A percentile compares a stretch with the other conserved stretches of the same genome.
Evolutionary conservation across 1,140 invertebrate species (phyloP).

Genomic region (Sminthurinus signatus): DNA sequence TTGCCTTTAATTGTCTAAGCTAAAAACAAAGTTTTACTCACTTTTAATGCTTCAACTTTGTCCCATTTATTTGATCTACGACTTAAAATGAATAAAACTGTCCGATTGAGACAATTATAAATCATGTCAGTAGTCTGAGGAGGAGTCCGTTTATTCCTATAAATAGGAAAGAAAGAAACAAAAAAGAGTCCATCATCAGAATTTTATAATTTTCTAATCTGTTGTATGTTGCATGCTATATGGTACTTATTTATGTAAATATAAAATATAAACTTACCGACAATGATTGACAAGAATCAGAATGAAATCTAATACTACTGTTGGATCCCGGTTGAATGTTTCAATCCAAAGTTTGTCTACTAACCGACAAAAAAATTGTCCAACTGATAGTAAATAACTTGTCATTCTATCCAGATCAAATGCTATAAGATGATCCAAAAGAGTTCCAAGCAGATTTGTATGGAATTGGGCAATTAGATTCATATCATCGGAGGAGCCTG

Average conservation of each 20-base stretch:
- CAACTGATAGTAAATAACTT: conserved; percentile 67
- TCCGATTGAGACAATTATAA: conserved; percentile 89
- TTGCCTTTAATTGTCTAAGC: no score
- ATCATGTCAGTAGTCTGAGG: conserved; percentile 61
- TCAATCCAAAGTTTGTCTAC: conserved; percentile 97
- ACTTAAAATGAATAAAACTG: conserved; percentile 86
- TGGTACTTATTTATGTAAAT: no score
- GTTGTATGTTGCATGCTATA: no score
- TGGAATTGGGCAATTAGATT: conserved; percentile 56
- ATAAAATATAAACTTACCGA: conserved; percentile 29
- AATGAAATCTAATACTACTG: conserved; percentile 93
- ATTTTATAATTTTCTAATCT: no score
- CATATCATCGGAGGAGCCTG: conserved; percentile 20
- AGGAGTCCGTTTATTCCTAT: conserved; percentile 45
- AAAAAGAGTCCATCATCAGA: neutral
- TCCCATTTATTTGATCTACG: conserved; percentile 77
- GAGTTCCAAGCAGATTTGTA: conserved; percentile 80
- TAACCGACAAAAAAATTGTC: conserved; percentile 57
- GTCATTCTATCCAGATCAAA: conserved; percentile 84
- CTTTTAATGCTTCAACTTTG: conserved; percentile 71
- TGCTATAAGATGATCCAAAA: conserved; percentile 90
- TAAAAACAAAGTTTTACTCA: no score
- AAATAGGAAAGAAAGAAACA: conserved; percentile 1
- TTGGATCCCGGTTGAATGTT: conserved; percentile 73
- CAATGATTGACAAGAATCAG: conserved; percentile 66